phyloP scores from a whole-genome alignment of 2,797 vertebrate species.

The Dermochelys coriacea region DNA sequence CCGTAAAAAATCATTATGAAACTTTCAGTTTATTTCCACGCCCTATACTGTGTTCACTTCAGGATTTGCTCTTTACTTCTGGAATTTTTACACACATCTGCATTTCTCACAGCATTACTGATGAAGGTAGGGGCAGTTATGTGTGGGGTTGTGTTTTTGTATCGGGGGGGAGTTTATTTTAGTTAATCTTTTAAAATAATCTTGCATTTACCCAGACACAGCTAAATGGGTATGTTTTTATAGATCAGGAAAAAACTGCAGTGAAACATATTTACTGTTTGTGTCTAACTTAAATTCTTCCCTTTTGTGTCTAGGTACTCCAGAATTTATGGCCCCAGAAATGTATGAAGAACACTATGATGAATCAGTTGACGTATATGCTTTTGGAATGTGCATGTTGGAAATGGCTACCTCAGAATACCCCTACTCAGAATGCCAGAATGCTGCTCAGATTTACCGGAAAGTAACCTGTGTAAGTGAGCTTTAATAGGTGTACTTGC shows the following conservation, averaged over 20 bases:
- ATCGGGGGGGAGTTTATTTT: background rate
- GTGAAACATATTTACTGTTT: rapidly evolving
- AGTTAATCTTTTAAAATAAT: background rate
- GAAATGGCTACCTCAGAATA: slow-evolving; percentile 99
- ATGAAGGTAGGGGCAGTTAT: rapidly evolving
- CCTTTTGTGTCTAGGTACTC: slow-evolving; percentile 87
- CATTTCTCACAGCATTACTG: background rate
- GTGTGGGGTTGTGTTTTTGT: background rate
- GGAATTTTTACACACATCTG: rapidly evolving
- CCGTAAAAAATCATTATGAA: background rate
- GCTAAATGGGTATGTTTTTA: background rate
- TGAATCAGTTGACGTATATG: slow-evolving; percentile 97
- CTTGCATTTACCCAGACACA: rapidly evolving
- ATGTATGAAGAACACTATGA: slow-evolving; percentile 99
- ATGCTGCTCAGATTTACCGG: slow-evolving; percentile 97
- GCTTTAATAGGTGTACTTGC: rapidly evolving
- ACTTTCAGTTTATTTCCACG: background rate
- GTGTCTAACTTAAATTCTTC: background rate
- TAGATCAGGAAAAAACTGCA: rapidly evolving
- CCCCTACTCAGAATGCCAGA: slow-evolving; percentile 98
- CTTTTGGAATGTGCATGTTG: slow-evolving; percentile 99
- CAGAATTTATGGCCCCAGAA: slow-evolving; percentile 98
- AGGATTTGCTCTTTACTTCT: background rate
- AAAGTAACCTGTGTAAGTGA: slow-evolving; percentile 98
- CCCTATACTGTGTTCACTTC: background rate